Evolutionary conservation across 2,113 vertebrate species (phyloP).

Genomic region (Athene noctua): DNA sequence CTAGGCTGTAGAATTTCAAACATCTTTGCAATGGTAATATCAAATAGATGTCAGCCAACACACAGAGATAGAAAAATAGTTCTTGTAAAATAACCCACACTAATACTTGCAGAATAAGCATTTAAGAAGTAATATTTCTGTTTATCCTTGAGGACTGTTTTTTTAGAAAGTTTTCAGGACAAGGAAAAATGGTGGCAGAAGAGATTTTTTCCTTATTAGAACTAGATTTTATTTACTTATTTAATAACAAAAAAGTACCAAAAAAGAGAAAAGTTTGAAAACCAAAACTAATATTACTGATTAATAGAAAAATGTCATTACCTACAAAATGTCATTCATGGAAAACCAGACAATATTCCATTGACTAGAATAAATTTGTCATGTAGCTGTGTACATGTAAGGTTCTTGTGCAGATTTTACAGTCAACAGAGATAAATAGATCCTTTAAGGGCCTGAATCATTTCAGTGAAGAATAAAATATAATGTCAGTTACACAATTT

Average conservation of each 20-base stretch:
- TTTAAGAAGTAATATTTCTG: background rate
- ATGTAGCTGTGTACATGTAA: background rate
- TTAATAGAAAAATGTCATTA: background rate
- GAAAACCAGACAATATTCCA: background rate
- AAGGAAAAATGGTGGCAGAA: background rate
- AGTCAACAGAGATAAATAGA: background rate
- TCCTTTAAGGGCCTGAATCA: background rate
- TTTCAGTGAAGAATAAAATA: background rate
- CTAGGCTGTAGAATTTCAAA: background rate
- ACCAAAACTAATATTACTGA: background rate
- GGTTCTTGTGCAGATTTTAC: background rate
- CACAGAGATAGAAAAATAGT: background rate
- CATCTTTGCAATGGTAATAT: background rate
- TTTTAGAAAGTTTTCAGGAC: background rate
- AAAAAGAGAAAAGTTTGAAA: background rate
- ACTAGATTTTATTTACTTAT: background rate
- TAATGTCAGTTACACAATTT: background rate
- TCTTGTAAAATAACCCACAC: background rate
- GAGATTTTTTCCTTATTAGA: background rate
- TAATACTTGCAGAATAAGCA: background rate
- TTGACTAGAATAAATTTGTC: background rate
- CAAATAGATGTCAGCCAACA: background rate
- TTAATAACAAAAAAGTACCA: background rate
- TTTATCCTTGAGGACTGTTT: background rate
- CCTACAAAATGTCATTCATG: background rate